Evolutionary conservation across 2,113 vertebrate species (phyloP).

Genomic region (Connochaetes taurinus): DNA sequence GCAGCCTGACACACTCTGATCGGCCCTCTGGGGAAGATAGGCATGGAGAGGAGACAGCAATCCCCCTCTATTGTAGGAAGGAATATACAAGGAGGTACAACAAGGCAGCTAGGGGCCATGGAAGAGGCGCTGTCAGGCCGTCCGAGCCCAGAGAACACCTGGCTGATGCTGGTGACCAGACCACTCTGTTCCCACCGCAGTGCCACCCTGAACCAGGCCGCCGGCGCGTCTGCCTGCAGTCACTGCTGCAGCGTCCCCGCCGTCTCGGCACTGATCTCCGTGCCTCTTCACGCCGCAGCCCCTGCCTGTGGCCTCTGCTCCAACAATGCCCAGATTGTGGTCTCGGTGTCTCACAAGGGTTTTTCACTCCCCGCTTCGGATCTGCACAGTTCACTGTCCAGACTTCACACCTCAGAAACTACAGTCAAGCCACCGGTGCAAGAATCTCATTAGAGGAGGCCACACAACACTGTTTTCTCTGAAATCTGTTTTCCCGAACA

Average conservation of each 20-base stretch:
- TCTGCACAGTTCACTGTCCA: background rate
- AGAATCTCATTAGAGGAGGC: background rate
- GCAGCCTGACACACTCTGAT: background rate
- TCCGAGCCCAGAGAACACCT: background rate
- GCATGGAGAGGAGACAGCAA: background rate
- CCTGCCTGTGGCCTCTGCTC: background rate
- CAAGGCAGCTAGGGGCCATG: background rate
- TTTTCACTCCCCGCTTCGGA: background rate
- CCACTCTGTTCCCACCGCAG: background rate
- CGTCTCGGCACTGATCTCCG: background rate
- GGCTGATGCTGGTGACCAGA: background rate
- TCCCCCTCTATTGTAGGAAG: background rate
- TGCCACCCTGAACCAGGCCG: background rate
- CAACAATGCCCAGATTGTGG: background rate
- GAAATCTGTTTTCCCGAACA: background rate
- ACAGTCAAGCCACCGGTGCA: accelerated
- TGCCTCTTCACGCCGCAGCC: accelerated
- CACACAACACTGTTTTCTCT: background rate
- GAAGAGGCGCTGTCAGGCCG: background rate
- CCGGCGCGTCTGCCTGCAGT: background rate
- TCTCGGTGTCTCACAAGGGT: background rate
- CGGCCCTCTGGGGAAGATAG: background rate
- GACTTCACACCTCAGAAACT: background rate
- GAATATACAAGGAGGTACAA: background rate
- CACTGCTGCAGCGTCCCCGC: accelerated